Evolutionary conservation across 2,888 invertebrate species (phyloP).

Genomic region (Nemotelus pantherinus): DNA sequence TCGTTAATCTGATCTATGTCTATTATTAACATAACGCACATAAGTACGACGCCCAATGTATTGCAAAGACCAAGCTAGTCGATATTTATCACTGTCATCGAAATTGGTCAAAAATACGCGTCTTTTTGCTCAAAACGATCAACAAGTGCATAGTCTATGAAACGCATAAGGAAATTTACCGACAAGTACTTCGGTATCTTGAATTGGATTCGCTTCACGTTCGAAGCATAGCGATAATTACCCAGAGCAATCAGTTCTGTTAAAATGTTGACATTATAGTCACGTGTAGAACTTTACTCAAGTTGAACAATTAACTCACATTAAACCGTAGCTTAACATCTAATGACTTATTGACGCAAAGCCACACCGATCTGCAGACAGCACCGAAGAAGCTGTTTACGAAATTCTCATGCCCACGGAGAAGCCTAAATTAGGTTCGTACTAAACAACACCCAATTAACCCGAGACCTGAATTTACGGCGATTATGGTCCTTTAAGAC

Average conservation of each 20-base stretch:
- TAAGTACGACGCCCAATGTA: slow-evolving; percentile 23
- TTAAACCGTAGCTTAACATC: not conserved
- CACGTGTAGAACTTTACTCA: slow-evolving; percentile 9
- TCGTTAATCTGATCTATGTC: slow-evolving; percentile 3
- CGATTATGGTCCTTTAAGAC: not conserved
- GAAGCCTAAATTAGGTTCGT: not conserved
- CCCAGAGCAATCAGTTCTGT: not conserved
- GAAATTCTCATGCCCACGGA: slow-evolving; percentile 9
- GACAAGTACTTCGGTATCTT: too few relatives aligned
- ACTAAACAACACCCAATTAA: slow-evolving; percentile 28
- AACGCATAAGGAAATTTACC: too few relatives aligned
- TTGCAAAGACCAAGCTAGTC: not conserved
- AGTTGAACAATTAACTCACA: not conserved
- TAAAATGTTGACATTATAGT: slow-evolving; percentile 19
- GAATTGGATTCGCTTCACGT: too few relatives aligned
- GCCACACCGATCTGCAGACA: not conserved
- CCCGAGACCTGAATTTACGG: not conserved
- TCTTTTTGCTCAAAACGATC: not conserved
- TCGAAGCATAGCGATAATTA: not conserved
- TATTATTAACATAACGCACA: slow-evolving; percentile 13
- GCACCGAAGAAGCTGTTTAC: not conserved
- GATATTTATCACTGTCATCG: slow-evolving; percentile 39
- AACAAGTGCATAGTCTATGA: too few relatives aligned
- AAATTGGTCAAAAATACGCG: slow-evolving; percentile 35
- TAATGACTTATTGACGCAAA: slow-evolving; percentile 14